These are phyloP conservation scores for Tympanoctomys barrerae DNA, from an alignment of 2,797 vertebrate species.

Conservation along the genomic window DNA sequence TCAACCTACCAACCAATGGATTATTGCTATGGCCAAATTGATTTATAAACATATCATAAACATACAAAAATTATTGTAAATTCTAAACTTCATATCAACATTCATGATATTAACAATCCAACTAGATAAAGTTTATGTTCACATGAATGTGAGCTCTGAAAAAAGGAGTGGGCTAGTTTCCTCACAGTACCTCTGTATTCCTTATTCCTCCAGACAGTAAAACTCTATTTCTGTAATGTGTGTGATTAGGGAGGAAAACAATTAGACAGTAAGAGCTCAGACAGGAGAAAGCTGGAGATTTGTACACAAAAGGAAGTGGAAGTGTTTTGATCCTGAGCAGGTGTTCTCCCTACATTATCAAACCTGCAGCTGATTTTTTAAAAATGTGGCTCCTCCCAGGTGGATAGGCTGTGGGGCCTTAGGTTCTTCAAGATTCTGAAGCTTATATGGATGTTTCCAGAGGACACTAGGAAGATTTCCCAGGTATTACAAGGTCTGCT, in stretches of 20 bases:
- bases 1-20: background rate
- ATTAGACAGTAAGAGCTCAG: background rate
- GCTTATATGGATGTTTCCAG: background rate
- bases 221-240: background rate
- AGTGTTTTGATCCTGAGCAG: conserved; percentile 39
- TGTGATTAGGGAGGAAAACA: background rate
- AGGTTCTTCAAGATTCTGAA: background rate
- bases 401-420: background rate
- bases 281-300: conserved; percentile 16
- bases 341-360: conserved; percentile 47
- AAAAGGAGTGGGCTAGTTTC: background rate
- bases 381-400: background rate
- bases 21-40: background rate
- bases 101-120: background rate
- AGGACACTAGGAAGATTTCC: background rate
- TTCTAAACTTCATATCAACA: background rate
- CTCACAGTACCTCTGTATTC: background rate
- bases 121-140: background rate
- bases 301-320: background rate
- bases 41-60: background rate
- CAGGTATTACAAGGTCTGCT: background rate
- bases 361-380: background rate
- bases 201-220: background rate
- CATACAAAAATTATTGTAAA: background rate
- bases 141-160: background rate